Evolutionary conservation across 2,797 vertebrate genomes (phyloP).

Genomic region (Botia almorhae): DNA sequence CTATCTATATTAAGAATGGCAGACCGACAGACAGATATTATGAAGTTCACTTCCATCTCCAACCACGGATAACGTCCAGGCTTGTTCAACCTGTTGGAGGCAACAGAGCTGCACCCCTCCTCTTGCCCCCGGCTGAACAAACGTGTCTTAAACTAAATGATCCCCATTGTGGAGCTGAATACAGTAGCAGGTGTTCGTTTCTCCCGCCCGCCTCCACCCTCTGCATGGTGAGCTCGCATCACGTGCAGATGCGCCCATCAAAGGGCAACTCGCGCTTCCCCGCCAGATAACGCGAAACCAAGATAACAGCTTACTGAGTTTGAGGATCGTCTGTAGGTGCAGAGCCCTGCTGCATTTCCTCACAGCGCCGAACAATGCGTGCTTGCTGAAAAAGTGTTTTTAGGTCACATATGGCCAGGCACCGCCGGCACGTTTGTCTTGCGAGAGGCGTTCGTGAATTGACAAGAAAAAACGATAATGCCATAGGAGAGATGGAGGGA

Average conservation of each 20-base stretch:
- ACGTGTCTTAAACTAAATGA: slow-evolving; percentile 91
- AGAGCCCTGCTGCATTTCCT: slow-evolving; percentile 69
- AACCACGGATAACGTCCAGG: neutral
- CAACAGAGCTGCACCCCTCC: slow-evolving; percentile 74
- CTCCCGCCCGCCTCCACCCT: slow-evolving; percentile 81
- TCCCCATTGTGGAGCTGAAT: slow-evolving; percentile 90
- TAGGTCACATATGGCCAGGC: slow-evolving; percentile 79
- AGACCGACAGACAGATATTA: neutral
- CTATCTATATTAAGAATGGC: no score
- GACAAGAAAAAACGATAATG: slow-evolving; percentile 95
- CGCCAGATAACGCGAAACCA: slow-evolving; percentile 85
- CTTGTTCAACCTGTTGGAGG: slow-evolving; percentile 57
- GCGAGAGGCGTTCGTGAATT: slow-evolving; percentile 89
- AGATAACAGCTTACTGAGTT: slow-evolving; percentile 84
- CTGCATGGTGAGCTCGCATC: slow-evolving; percentile 80
- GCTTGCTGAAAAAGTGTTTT: slow-evolving; percentile 66
- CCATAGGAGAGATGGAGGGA: slow-evolving; percentile 78
- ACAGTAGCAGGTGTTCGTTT: slow-evolving; percentile 90
- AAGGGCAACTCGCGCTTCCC: slow-evolving; percentile 83
- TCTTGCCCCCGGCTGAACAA: slow-evolving; percentile 59
- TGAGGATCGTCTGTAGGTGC: slow-evolving; percentile 80
- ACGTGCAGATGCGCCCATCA: slow-evolving; percentile 96
- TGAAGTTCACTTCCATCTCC: neutral
- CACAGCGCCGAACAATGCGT: slow-evolving; percentile 30
- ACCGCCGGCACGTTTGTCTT: slow-evolving; percentile 77